Evolutionary conservation across 2,888 invertebrate genomes (phyloP).

Genomic region (Mylabris sibirica): DNA sequence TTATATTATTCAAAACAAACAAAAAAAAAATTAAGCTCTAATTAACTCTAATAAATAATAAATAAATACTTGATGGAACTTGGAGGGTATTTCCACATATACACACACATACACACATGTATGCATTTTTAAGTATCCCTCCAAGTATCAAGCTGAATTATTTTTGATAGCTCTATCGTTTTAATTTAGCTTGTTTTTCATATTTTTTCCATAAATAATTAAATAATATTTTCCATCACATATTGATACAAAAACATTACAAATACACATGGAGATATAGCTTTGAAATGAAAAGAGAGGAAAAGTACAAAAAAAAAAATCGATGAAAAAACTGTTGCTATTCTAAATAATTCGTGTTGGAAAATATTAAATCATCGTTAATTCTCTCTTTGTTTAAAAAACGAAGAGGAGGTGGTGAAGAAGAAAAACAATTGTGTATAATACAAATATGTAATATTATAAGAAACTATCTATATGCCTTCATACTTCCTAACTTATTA

Average conservation of each 20-base stretch:
- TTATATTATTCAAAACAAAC: neutral
- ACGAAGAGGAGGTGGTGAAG: slow-evolving; percentile 45
- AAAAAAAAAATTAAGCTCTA: neutral
- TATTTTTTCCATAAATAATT: neutral
- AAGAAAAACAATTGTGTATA: slow-evolving; percentile 46
- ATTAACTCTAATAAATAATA: neutral
- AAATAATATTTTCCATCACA: slow-evolving; percentile 4
- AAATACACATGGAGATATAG: neutral
- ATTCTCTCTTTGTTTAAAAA: slow-evolving; percentile 58
- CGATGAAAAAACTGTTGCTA: neutral
- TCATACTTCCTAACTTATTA: slow-evolving; percentile 63
- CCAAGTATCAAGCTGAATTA: slow-evolving; percentile 44
- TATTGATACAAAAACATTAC: too few relatives aligned
- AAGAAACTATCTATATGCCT: slow-evolving; percentile 62
- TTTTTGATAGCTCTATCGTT: slow-evolving; percentile 52
- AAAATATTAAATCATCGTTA: neutral
- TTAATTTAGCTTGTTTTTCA: neutral
- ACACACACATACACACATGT: neutral
- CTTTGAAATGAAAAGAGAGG: neutral
- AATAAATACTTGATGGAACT: neutral
- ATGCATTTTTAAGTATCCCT: neutral
- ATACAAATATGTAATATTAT: slow-evolving; percentile 46
- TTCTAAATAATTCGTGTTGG: neutral
- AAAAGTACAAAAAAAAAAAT: neutral
- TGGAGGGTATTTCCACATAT: neutral